These are phyloP conservation scores for Anodontia alba DNA, from an alignment of 2,888 invertebrate genomes.

Conservation along the genomic window DNA sequence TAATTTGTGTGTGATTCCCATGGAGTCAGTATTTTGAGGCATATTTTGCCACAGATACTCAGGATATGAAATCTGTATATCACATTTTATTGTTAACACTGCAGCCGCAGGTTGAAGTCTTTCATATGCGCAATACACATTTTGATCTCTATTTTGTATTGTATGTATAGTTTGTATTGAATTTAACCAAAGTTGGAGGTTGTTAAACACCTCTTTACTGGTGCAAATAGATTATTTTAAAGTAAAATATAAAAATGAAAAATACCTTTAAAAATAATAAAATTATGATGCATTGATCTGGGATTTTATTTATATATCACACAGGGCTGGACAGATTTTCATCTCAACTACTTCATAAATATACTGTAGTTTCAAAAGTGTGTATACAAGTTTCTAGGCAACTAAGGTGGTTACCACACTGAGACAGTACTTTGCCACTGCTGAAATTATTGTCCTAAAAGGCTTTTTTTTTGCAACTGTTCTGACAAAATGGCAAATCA, in stretches of 20 bases:
- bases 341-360: too few relatives aligned
- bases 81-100: slow-evolving; percentile 22
- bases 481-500: too few relatives aligned
- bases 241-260: slow-evolving; percentile 50
- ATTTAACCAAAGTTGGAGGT: slow-evolving; percentile 62
- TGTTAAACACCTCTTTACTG: slow-evolving; percentile 49
- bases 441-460: too few relatives aligned
- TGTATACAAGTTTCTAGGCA: too few relatives aligned
- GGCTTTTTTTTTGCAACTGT: too few relatives aligned
- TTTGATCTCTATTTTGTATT: slow-evolving; percentile 68
- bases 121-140: slow-evolving; percentile 64
- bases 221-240: slow-evolving; percentile 65
- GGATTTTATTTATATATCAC: background rate
- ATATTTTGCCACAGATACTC: slow-evolving; percentile 39
- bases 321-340: background rate
- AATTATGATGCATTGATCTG: slow-evolving; percentile 30
- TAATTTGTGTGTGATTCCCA: slow-evolving; percentile 11
- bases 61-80: slow-evolving; percentile 37
- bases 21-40: slow-evolving; percentile 24
- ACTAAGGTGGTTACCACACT: too few relatives aligned
- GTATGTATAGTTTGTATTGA: slow-evolving; percentile 59
- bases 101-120: slow-evolving; percentile 62
- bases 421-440: too few relatives aligned
- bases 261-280: slow-evolving; percentile 61
- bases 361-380: too few relatives aligned